Conservation (phyloP, 2,113 vertebrate species). For the Etia nguti region DNA sequence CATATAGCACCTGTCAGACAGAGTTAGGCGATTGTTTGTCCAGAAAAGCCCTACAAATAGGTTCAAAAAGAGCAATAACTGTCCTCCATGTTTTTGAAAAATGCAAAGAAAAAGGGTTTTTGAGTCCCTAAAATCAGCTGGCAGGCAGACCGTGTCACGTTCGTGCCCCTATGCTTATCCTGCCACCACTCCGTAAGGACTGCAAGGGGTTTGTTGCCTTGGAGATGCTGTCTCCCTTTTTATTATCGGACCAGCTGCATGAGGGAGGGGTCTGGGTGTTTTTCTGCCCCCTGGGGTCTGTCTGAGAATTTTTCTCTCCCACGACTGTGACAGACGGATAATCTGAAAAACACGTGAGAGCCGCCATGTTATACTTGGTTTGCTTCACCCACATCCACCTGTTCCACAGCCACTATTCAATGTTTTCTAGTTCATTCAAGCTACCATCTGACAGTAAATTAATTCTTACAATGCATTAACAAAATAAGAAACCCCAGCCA, state of each 20-base stretch:
- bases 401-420: background rate
- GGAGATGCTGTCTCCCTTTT: constrained; percentile 25
- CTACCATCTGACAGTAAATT: background rate
- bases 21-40: background rate
- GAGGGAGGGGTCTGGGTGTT: constrained; percentile 8
- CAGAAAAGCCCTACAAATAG: background rate
- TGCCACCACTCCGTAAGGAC: background rate
- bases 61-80: background rate
- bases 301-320: constrained; percentile 7
- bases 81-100: constrained; percentile 14
- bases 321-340: background rate
- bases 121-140: constrained; percentile 10
- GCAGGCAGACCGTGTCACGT: background rate
- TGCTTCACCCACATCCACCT: background rate
- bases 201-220: constrained; percentile 35
- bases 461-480: background rate
- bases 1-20: constrained; percentile 4
- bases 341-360: background rate
- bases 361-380: background rate
- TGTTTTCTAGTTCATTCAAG: background rate
- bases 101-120: background rate
- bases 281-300: constrained; percentile 3
- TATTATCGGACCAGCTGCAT: background rate
- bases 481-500: background rate
- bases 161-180: background rate